Base-by-base conservation (phyloP, 1,140 invertebrate species). In the Chrysoperla carnea region DNA sequence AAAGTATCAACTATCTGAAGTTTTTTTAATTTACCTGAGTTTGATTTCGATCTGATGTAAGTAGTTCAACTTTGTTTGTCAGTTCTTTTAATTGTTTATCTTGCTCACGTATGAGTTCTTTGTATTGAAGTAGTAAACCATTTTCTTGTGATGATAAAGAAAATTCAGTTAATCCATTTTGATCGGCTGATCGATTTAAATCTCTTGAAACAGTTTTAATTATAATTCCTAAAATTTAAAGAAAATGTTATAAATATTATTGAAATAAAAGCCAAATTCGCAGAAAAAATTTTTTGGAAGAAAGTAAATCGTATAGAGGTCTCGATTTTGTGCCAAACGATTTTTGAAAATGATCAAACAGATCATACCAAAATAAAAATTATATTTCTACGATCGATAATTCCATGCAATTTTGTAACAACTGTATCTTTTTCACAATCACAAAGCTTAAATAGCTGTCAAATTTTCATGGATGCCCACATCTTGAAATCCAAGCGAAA, bases 61-160 rank as follows among this genome's bases (percentile, higher is more conserved):
- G 60, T 48, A 56, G 63, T 48, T 73, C 64, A 41, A 68, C 53
- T 47, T 68, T 60, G 48, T 70, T 56, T 62, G 71, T 66, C 33
- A 81, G 54, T 17, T 73, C 69, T 54, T 78, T 73, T 44, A 88
- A 67, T 52, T 81, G 68, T 11, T 67, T 67, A 59, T 90, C 85
- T 64, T 93, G 88, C 54, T 90, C 79, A 39, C 86, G 72, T 45
- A 93, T 94, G 15, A 94, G 63, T 46, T 82, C 78, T 68, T 95
- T 94, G 62, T 93, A 95, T 53, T 85, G 78, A 12, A 73, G 55
- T 7, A 86, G 63, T 38, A 81, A 52, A 11, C 67, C 69, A 31
- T 72, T 76, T 47, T 76, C 72, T 11, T 74, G 65, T 46, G 68
- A 66, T 44, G 61, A 68, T 7, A 68, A 50, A 28, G 62, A 63